Evolutionary conservation across 2,797 vertebrate species (phyloP).

Genomic region (Lacerta bilineata): DNA sequence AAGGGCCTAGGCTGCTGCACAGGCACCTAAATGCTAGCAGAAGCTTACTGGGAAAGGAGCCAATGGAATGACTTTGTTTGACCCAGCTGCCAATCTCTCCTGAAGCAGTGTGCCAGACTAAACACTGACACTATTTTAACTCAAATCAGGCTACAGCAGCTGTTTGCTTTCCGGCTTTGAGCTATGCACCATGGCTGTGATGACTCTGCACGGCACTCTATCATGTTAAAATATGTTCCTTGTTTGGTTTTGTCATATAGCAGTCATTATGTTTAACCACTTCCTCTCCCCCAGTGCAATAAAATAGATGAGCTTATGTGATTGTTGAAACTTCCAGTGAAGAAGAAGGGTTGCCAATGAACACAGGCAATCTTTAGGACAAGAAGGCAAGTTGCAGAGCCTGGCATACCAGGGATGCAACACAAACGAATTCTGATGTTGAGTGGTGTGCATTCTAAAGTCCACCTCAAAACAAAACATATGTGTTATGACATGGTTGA

Average conservation of each 20-base stretch:
- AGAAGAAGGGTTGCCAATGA: conserved; percentile 36
- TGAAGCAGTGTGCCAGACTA: conserved; percentile 94
- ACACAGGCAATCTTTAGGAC: not conserved
- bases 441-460: no score
- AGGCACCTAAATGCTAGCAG: conserved; percentile 88
- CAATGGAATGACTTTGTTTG: conserved; percentile 93
- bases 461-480: not conserved
- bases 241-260: conserved; percentile 67
- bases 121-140: conserved; percentile 91
- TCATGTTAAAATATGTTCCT: conserved; percentile 75
- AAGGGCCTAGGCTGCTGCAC: conserved; percentile 81
- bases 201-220: conserved; percentile 81
- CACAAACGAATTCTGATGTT: not conserved
- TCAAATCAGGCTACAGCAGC: conserved; percentile 90
- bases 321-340: conserved; percentile 13
- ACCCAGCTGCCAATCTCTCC: conserved; percentile 97
- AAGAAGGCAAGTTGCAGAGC: not conserved
- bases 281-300: conserved; percentile 54
- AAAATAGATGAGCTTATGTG: conserved; percentile 45
- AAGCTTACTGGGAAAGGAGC: conserved; percentile 89
- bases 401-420: not conserved
- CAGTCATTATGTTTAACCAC: conserved; percentile 55
- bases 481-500: no score
- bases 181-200: conserved; percentile 81
- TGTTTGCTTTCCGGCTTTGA: conserved; percentile 87